A percentile compares a stretch with the other conserved stretches of the same genome.
These are phyloP conservation scores for Thysanoteuthis rhombus DNA, from an alignment of 2,888 invertebrate genomes.

Conservation along the genomic window DNA sequence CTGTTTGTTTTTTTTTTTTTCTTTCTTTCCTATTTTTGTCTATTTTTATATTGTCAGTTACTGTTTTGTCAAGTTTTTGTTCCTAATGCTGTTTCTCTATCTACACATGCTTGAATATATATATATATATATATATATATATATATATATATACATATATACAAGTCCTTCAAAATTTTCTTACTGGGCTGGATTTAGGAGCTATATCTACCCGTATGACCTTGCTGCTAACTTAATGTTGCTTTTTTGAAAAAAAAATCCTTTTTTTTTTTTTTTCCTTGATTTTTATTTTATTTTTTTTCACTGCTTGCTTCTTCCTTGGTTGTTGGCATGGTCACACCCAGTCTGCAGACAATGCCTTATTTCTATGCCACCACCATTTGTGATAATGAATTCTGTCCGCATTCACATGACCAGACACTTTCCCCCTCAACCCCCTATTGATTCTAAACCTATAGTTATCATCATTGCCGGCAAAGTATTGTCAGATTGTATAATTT, in stretches of 20 bases:
- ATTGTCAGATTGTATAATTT: neutral
- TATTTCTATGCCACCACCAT: neutral
- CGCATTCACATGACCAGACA: neutral
- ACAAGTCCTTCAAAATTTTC: neutral
- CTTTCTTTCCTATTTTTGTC: neutral
- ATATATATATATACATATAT: too few species aligned
- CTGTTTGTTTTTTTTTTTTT: neutral
- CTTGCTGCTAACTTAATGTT: too few species aligned
- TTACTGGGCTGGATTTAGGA: neutral
- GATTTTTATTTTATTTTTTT: neutral
- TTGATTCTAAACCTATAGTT: neutral
- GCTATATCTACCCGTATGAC: neutral
- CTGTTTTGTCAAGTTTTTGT: neutral
- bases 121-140: too few species aligned
- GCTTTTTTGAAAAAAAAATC: neutral
- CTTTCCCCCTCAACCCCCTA: too few species aligned
- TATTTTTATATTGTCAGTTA: neutral
- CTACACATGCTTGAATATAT: neutral
- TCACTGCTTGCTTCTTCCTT: neutral
- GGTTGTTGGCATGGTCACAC: neutral
- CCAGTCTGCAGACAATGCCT: neutral
- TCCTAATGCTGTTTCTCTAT: neutral
- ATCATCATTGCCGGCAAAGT: neutral
- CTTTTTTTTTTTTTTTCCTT: too few species aligned
- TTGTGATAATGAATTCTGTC: neutral